Evolutionary conservation across 1,140 invertebrate genomes (phyloP).

Genomic region (Calosoma granatense): DNA sequence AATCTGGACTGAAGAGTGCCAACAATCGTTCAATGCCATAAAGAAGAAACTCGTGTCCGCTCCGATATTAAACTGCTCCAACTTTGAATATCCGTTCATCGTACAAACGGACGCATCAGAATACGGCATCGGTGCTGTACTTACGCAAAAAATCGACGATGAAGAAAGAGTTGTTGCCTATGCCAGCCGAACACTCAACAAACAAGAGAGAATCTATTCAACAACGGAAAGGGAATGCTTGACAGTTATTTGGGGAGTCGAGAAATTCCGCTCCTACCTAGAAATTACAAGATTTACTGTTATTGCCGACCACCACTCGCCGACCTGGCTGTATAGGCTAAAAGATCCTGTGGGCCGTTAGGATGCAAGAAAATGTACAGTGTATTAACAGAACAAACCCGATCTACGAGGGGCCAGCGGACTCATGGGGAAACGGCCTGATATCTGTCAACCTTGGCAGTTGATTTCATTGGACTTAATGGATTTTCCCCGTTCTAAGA

Average conservation of each 20-base stretch:
- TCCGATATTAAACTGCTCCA: constrained; percentile 19
- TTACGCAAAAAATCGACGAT: constrained; percentile 26
- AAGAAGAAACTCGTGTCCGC: constrained; percentile 14
- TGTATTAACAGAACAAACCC: neutral
- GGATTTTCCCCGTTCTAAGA: constrained; percentile 7
- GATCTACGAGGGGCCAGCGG: neutral
- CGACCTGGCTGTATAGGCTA: constrained; percentile 31
- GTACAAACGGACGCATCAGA: constrained; percentile 24
- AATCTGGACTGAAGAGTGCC: constrained; percentile 11
- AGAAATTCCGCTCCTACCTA: constrained; percentile 29
- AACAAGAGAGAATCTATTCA: constrained; percentile 29
- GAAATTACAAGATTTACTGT: constrained; percentile 30
- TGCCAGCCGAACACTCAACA: constrained; percentile 27
- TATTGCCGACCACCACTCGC: constrained; percentile 33
- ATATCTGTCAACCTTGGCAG: constrained; percentile 11
- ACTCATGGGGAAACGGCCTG: neutral
- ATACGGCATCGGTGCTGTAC: constrained; percentile 28
- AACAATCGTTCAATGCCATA: constrained; percentile 8
- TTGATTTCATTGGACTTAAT: constrained; percentile 9
- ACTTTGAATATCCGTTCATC: constrained; percentile 21
- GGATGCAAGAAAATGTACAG: neutral
- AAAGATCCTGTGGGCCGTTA: constrained; percentile 26
- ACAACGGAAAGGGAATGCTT: constrained; percentile 33
- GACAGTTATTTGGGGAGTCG: constrained; percentile 31
- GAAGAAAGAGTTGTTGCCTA: constrained; percentile 36